Evolutionary conservation across 2,888 invertebrate genomes (phyloP).

Genomic region (Cryptophagus acutangulus): DNA sequence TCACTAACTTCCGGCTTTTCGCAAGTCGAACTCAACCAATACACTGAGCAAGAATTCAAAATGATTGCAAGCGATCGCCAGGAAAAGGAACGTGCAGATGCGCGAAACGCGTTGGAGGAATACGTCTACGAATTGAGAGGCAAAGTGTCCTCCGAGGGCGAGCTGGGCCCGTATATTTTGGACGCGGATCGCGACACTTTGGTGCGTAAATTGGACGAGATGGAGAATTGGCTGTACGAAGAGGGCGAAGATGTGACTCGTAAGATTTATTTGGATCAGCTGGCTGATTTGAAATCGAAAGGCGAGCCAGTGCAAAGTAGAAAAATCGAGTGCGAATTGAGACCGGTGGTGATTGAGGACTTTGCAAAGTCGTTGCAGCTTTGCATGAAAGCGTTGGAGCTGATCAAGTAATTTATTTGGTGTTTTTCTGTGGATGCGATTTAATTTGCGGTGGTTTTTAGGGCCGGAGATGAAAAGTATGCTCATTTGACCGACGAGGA

Average conservation of each 20-base stretch:
- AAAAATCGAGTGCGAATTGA: constrained; percentile 72
- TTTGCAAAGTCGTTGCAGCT: constrained; percentile 71
- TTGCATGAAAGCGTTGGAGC: constrained; percentile 74
- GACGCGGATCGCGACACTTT: constrained; percentile 63
- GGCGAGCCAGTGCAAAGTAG: constrained; percentile 89
- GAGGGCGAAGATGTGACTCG: constrained; percentile 87
- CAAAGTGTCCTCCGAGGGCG: constrained; percentile 73
- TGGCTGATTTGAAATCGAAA: constrained; percentile 61
- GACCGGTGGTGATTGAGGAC: constrained; percentile 76
- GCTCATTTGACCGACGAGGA: constrained; percentile 79
- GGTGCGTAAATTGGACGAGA: constrained; percentile 67
- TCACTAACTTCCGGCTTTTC: constrained; percentile 67
- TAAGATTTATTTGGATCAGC: constrained; percentile 62
- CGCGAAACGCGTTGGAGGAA: constrained; percentile 95
- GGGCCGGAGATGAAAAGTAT: constrained; percentile 66
- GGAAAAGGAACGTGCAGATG: constrained; percentile 93
- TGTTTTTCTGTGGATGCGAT: constrained; percentile 11
- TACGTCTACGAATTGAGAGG: constrained; percentile 96
- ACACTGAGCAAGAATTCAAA: constrained; percentile 61
- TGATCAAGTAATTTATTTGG: constrained; percentile 52
- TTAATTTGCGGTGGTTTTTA: constrained; percentile 39
- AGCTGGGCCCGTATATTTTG: constrained; percentile 67
- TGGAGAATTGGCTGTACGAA: constrained; percentile 97
- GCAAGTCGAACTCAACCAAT: constrained; percentile 65
- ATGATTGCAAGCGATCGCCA: constrained; percentile 70